Percentiles rank a stretch among this genome's conserved stretches.
Evolutionary conservation across 2,113 vertebrate genomes (phyloP).

Genomic region (Melanotaenia duboulayi): DNA sequence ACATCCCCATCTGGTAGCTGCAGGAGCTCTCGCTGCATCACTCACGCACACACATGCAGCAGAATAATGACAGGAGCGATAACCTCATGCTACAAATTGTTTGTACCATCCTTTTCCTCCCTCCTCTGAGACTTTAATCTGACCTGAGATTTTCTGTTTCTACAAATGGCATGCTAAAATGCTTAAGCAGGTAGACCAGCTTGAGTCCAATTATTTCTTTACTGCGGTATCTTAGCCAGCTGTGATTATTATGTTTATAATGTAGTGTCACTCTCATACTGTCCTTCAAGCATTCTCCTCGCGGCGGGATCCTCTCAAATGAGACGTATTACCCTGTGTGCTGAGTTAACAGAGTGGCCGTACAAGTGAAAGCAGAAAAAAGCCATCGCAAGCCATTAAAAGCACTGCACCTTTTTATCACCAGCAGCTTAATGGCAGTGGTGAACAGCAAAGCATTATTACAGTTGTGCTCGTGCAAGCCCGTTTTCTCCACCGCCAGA

Average conservation of each 20-base stretch:
- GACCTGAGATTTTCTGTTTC: slow-evolving; percentile 67
- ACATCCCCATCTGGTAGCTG: slow-evolving; percentile 49
- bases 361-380: slow-evolving; percentile 32
- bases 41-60: slow-evolving; percentile 45
- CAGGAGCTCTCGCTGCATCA: slow-evolving; percentile 47
- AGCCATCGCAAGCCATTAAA: slow-evolving; percentile 68
- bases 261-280: slow-evolving; percentile 72
- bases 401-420: slow-evolving; percentile 76
- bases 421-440: slow-evolving; percentile 69
- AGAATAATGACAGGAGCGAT: slow-evolving; percentile 33
- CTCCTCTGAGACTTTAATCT: slow-evolving; percentile 47
- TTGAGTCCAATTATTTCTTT: slow-evolving; percentile 79
- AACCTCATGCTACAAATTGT: slow-evolving; percentile 45
- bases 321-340: slow-evolving; percentile 72
- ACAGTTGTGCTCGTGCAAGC: slow-evolving; percentile 50
- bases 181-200: slow-evolving; percentile 70
- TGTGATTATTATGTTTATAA: slow-evolving; percentile 80
- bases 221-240: slow-evolving; percentile 72
- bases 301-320: slow-evolving; percentile 73
- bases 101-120: slow-evolving; percentile 4
- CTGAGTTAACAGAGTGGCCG: slow-evolving; percentile 73
- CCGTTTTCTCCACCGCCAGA: slow-evolving; percentile 26
- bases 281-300: slow-evolving; percentile 76
- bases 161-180: slow-evolving; percentile 64
- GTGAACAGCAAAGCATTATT: slow-evolving; percentile 72